Evolutionary conservation across 2,888 invertebrate genomes (phyloP).

Genomic region (Tortricodes alternella): DNA sequence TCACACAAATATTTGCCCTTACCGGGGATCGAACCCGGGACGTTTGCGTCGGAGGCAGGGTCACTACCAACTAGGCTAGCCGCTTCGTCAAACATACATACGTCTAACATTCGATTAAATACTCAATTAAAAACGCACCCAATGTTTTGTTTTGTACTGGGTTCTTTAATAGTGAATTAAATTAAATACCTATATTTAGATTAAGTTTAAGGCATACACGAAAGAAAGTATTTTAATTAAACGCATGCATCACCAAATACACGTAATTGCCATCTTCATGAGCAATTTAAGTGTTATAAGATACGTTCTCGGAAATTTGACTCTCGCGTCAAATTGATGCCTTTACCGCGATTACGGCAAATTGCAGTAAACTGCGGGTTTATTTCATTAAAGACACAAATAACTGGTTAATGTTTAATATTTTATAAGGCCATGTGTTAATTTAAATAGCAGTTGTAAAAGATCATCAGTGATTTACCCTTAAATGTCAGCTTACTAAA

Average conservation of each 20-base stretch:
- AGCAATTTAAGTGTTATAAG: constrained; percentile 15
- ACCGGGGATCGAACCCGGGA: too few species aligned
- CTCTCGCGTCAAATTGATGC: constrained; percentile 16
- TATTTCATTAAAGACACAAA: constrained; percentile 22
- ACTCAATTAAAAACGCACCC: too few species aligned
- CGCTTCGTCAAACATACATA: too few species aligned
- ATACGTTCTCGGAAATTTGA: constrained; percentile 6
- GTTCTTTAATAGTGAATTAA: background rate
- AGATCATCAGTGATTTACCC: background rate
- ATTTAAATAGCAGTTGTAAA: background rate
- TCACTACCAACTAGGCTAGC: too few species aligned
- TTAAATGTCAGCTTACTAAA: too few species aligned
- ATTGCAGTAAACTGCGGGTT: constrained; percentile 12
- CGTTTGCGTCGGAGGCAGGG: too few species aligned
- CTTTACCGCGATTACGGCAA: constrained; percentile 7
- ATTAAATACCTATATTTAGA: background rate
- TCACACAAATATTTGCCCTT: too few species aligned
- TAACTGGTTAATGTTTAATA: constrained; percentile 9
- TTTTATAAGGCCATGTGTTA: background rate
- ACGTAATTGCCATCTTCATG: constrained; percentile 13
- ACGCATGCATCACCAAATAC: constrained; percentile 19
- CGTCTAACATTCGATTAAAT: too few species aligned
- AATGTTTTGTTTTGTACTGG: too few species aligned
- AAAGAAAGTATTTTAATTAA: constrained; percentile 10
- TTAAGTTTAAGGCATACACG: background rate